Percentiles rank a stretch among this genome's conserved stretches.
Conservation (phyloP, 2,113 vertebrate genomes). For the Stegastes partitus region DNA sequence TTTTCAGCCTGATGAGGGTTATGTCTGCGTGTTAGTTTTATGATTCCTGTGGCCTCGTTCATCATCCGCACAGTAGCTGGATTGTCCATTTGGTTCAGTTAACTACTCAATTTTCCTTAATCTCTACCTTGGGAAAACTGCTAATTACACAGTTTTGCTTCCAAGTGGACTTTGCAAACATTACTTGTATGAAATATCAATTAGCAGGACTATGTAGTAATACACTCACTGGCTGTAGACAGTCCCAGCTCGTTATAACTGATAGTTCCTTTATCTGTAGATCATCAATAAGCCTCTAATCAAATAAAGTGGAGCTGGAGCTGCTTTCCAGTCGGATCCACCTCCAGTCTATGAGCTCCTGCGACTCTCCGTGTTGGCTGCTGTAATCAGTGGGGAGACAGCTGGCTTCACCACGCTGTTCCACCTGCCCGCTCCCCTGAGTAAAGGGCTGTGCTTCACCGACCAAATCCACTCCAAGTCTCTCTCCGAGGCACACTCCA, state of each 20-base stretch:
- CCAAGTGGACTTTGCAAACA: slow-evolving; percentile 24
- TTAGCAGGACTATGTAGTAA: slow-evolving; percentile 12
- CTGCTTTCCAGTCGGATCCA: slow-evolving; percentile 47
- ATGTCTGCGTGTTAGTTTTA: slow-evolving; percentile 59
- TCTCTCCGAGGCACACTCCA: slow-evolving; percentile 69
- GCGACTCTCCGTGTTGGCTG: slow-evolving; percentile 57
- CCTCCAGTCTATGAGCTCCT: slow-evolving; percentile 42
- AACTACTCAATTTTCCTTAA: slow-evolving; percentile 69
- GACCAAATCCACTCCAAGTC: slow-evolving; percentile 78
- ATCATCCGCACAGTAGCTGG: slow-evolving; percentile 49
- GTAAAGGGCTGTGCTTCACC: slow-evolving; percentile 74
- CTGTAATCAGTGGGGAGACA: slow-evolving; percentile 78
- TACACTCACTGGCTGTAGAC: slow-evolving; percentile 20
- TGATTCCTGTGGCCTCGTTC: slow-evolving; percentile 58
- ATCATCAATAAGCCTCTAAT: slow-evolving; percentile 66
- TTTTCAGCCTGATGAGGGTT: slow-evolving; percentile 57
- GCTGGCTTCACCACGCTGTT: slow-evolving; percentile 76
- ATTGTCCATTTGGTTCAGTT: slow-evolving; percentile 64
- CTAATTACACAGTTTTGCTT: slow-evolving; percentile 53
- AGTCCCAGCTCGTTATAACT: slow-evolving; percentile 45
- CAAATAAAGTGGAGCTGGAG: slow-evolving; percentile 53
- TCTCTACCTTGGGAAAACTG: slow-evolving; percentile 61
- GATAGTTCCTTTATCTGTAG: slow-evolving; percentile 47
- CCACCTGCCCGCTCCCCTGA: slow-evolving; percentile 79
- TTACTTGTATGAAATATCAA: slow-evolving; percentile 56